Evolutionary conservation across 53 echinoderm and acorn worm genomes (phyloP).

Genomic region (Paracentrotus lividus): DNA sequence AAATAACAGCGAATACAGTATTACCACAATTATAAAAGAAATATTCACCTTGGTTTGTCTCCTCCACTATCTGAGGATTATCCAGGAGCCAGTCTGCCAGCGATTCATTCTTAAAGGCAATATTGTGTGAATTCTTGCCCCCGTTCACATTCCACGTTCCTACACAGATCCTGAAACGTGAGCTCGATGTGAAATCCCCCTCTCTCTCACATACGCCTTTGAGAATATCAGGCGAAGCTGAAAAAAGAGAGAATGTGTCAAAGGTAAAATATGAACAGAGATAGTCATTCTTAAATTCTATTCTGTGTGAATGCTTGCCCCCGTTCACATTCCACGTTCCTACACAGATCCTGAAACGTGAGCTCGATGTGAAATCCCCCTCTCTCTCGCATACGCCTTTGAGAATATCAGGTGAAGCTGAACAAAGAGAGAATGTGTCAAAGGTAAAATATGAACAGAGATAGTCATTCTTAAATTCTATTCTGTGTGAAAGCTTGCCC

Average conservation of each 20-base stretch:
- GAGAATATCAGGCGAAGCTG: conserved; percentile 85
- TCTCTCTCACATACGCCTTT: conserved; percentile 81
- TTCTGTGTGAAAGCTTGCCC: conserved; percentile 83
- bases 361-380: conserved; percentile 82
- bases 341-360: conserved; percentile 79
- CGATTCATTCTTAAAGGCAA: conserved; percentile 91
- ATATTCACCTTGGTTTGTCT: conserved; percentile 78
- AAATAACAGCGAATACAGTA: not conserved
- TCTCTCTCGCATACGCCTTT: conserved; percentile 81
- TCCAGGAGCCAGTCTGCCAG: conserved; percentile 96
- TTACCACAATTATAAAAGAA: not conserved
- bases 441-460: too few species aligned
- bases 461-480: conserved; percentile 91
- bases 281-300: conserved; percentile 91
- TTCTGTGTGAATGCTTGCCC: conserved; percentile 84
- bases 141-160: conserved; percentile 95
- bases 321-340: conserved; percentile 95
- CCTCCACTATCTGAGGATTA: conserved; percentile 75
- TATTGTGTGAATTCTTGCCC: conserved; percentile 84
- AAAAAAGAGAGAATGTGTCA: not conserved
- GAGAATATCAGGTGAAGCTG: conserved; percentile 85
- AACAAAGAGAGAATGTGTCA: not conserved
- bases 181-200: conserved; percentile 82
- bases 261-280: too few species aligned
- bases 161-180: conserved; percentile 79